Evolutionary conservation across 2,113 vertebrate species (phyloP).

Genomic region (Vireo altiloquus): DNA sequence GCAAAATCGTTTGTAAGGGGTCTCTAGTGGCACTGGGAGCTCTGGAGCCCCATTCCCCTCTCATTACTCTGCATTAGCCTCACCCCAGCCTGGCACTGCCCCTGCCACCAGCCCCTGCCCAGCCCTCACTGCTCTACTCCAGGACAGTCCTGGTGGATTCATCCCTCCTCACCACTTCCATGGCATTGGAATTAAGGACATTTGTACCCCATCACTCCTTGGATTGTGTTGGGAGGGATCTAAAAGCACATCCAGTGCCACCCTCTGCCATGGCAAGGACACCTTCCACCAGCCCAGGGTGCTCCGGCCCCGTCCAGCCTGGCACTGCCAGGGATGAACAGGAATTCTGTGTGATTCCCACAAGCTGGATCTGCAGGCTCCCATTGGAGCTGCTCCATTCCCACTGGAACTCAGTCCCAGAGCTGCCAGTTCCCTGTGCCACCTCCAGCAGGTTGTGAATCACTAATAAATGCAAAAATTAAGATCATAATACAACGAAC

Average conservation of each 20-base stretch:
- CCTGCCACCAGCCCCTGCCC: not conserved
- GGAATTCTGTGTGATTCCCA: rapidly evolving
- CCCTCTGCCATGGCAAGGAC: not conserved
- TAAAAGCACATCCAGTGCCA: not conserved
- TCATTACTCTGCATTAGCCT: constrained; percentile 67
- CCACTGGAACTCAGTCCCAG: not conserved
- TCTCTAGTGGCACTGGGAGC: constrained; percentile 75
- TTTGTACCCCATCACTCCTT: not conserved
- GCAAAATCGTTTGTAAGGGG: constrained; percentile 82
- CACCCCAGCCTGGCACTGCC: constrained; percentile 49
- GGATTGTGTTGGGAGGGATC: not conserved
- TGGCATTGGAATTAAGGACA: constrained; percentile 39
- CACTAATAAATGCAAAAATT: not conserved
- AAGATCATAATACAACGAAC: not conserved
- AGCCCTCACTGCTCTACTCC: constrained; percentile 12
- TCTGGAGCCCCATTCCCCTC: constrained; percentile 71
- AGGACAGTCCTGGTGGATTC: constrained; percentile 16
- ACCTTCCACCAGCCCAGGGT: not conserved
- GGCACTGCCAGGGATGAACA: not conserved
- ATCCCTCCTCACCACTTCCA: not conserved
- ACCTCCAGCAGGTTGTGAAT: not conserved
- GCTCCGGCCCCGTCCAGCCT: not conserved
- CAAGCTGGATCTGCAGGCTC: not conserved
- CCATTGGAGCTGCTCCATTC: rapidly evolving
- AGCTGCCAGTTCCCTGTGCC: not conserved